Evolutionary conservation across 2,888 invertebrate species (phyloP).

Genomic region (Sphaerophoria rueppellii): DNA sequence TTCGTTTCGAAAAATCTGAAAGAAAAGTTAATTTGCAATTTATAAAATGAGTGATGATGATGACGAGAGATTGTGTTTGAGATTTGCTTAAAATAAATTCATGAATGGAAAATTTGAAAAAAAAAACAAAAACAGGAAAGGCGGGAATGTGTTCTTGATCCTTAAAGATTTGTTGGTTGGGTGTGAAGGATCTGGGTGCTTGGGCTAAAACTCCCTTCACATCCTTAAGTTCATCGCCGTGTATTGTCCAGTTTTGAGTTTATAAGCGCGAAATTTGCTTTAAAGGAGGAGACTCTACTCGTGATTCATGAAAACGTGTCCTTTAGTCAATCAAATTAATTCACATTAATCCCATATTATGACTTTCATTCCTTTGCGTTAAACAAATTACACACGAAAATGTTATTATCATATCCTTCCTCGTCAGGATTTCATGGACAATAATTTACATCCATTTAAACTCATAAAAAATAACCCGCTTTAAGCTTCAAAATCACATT

Average conservation of each 20-base stretch:
- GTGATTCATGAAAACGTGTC: slow-evolving; percentile 3
- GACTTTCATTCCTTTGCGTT: slow-evolving; percentile 1
- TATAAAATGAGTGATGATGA: not conserved
- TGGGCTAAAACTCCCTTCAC: no score
- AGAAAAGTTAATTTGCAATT: slow-evolving; percentile 30
- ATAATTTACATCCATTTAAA: not conserved
- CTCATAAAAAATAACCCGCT: not conserved
- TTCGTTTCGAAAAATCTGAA: slow-evolving; percentile 59
- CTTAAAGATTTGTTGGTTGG: no score
- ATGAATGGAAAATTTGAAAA: no score
- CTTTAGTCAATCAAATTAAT: slow-evolving; percentile 11
- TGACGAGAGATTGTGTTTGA: no score
- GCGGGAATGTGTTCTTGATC: no score
- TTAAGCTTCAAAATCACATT: not conserved
- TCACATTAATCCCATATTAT: not conserved
- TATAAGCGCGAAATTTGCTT: no score
- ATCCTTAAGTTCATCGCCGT: not conserved
- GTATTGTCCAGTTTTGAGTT: not conserved
- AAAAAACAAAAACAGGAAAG: no score
- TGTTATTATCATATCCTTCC: not conserved
- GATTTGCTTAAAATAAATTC: no score
- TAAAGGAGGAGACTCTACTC: not conserved
- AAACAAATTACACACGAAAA: not conserved
- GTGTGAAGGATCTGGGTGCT: no score
- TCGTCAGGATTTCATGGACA: not conserved